These are phyloP conservation scores for Amblyopsis hoosieri DNA, from an alignment of 2,797 vertebrate species.

Conservation along the genomic window DNA sequence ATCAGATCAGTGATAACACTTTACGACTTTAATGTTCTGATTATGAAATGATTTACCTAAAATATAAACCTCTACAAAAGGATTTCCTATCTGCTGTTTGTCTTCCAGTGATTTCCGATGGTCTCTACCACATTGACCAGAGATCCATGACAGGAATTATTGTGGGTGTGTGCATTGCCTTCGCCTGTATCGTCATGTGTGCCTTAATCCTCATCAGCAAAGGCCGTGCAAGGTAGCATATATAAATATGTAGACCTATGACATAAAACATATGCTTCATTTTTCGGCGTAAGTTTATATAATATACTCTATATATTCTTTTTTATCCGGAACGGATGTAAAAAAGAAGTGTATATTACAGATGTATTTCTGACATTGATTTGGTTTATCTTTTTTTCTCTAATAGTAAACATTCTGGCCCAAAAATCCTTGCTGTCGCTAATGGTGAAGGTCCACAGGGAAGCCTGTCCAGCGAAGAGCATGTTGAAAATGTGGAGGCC, in stretches of 20 bases:
- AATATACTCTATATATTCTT: too few species aligned
- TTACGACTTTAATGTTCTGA: background rate
- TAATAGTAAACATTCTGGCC: slow-evolving; percentile 84
- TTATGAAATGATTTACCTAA: background rate
- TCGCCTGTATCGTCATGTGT: slow-evolving; percentile 92
- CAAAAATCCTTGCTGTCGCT: slow-evolving; percentile 80
- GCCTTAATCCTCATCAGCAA: slow-evolving; percentile 90
- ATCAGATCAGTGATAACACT: background rate
- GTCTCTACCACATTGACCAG: slow-evolving; percentile 90
- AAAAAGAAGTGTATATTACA: background rate
- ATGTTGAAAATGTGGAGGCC: slow-evolving; percentile 78
- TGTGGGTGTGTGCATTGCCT: slow-evolving; percentile 91
- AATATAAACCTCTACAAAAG: background rate
- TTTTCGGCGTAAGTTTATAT: too few species aligned
- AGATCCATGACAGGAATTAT: slow-evolving; percentile 93
- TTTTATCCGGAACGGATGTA: background rate
- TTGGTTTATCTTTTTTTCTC: slow-evolving; percentile 14
- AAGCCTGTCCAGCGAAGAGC: slow-evolving; percentile 60
- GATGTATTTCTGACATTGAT: background rate
- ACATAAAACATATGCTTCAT: too few species aligned
- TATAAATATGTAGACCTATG: background rate
- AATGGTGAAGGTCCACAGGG: slow-evolving; percentile 67
- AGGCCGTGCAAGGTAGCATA: slow-evolving; percentile 85
- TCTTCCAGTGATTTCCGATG: slow-evolving; percentile 80
- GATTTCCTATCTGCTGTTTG: slow-evolving; percentile 11